These are phyloP conservation scores for Istiophorus platypterus DNA, from an alignment of 2,113 vertebrate species.

Conservation along the genomic window DNA sequence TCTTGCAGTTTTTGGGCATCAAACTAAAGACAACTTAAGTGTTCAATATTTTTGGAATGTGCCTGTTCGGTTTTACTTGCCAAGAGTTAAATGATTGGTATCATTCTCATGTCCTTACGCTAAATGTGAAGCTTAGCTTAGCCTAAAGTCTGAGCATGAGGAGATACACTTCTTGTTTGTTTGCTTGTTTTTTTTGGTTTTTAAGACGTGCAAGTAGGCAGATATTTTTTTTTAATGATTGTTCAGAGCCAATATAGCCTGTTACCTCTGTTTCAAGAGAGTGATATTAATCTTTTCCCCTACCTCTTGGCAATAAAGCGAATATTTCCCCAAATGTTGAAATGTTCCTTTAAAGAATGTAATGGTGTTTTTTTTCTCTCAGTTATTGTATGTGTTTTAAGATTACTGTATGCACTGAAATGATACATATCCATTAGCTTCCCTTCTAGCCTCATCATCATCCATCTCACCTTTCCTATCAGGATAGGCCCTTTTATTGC, in stretches of 20 bases:
- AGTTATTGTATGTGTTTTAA: conserved; percentile 1
- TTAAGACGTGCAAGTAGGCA: not conserved
- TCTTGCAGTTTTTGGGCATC: not conserved
- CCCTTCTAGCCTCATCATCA: not conserved
- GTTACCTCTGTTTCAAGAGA: not conserved
- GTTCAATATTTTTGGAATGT: not conserved
- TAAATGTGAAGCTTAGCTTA: not conserved
- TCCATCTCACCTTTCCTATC: not conserved
- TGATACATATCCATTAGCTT: not conserved
- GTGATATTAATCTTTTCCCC: not conserved
- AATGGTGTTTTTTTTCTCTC: not conserved
- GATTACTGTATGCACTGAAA: not conserved
- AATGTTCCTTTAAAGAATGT: not conserved
- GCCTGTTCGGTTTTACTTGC: not conserved
- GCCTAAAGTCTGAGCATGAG: no score
- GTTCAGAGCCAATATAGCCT: no score
- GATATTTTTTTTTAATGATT: not conserved
- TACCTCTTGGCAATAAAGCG: not conserved
- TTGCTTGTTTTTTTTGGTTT: not conserved
- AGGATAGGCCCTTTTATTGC: conserved; percentile 13
- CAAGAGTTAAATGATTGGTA: no score
- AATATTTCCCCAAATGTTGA: not conserved
- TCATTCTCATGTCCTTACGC: not conserved
- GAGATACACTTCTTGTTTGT: not conserved
- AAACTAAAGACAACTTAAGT: not conserved